Evolutionary conservation across 2,113 vertebrate genomes (phyloP).

Genomic region (Nothobranchius furzeri): DNA sequence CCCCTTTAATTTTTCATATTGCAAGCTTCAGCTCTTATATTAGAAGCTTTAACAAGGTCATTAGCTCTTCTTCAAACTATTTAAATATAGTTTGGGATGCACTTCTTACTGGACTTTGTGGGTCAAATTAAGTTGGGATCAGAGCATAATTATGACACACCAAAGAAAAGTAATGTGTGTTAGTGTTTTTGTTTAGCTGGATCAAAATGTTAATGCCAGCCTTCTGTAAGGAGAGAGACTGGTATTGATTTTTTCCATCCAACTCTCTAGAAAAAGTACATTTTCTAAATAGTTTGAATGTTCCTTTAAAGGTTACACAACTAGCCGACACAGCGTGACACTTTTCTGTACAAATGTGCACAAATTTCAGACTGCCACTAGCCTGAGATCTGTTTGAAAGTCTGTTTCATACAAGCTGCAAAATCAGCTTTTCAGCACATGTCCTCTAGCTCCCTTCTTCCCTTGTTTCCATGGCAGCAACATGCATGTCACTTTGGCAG

Average conservation of each 20-base stretch:
- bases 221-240: slow-evolving; percentile 1
- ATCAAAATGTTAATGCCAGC: slow-evolving; percentile 2
- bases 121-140: background rate
- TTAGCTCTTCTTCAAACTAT: no score
- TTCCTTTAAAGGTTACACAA: background rate
- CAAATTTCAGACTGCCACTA: background rate
- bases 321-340: background rate
- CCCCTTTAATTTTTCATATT: background rate
- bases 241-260: slow-evolving; percentile 7
- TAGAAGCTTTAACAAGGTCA: background rate
- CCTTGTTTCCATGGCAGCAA: slow-evolving; percentile 61
- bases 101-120: background rate
- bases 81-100: background rate
- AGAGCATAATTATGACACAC: background rate
- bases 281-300: background rate
- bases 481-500: slow-evolving; percentile 48
- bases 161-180: background rate
- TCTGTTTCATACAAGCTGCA: slow-evolving; percentile 31
- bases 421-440: slow-evolving; percentile 39
- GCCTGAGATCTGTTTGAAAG: slow-evolving; percentile 11
- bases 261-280: background rate
- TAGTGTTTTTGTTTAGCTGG: background rate
- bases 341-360: slow-evolving; percentile 7
- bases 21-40: background rate
- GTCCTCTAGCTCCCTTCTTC: slow-evolving; percentile 24